These are phyloP conservation scores for Apteryx mantelli DNA, from an alignment of 2,113 vertebrate species.

Conservation along the genomic window DNA sequence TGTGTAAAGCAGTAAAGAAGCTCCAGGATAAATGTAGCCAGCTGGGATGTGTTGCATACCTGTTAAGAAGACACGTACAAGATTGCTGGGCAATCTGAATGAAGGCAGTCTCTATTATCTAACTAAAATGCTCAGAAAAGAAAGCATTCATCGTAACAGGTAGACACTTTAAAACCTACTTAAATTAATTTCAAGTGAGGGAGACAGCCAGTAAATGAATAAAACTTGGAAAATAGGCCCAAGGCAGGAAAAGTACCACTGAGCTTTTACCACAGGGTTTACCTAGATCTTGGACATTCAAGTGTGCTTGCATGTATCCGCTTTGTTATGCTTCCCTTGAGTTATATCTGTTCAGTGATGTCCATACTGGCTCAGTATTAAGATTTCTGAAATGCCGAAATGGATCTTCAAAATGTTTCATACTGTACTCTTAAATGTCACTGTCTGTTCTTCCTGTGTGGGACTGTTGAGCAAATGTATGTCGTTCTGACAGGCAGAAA, in stretches of 20 bases:
- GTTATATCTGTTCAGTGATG: not conserved
- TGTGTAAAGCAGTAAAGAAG: slow-evolving; percentile 44
- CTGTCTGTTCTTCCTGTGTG: not conserved
- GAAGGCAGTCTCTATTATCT: not conserved
- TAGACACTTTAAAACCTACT: not conserved
- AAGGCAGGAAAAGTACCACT: not conserved
- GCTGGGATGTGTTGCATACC: slow-evolving; percentile 43
- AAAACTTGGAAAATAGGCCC: not conserved
- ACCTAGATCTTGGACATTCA: not conserved
- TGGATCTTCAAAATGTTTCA: not conserved
- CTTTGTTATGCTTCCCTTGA: not conserved
- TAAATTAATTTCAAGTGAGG: not conserved
- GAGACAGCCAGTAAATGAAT: not conserved
- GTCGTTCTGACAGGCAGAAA: not conserved
- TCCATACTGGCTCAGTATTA: not conserved
- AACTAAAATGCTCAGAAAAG: not conserved
- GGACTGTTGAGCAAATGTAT: not conserved
- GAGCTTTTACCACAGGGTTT: not conserved
- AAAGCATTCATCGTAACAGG: not conserved
- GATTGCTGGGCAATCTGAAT: not conserved
- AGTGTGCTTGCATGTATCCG: not conserved
- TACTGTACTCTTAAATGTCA: not conserved
- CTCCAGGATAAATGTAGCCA: slow-evolving; percentile 11
- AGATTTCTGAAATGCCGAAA: not conserved
- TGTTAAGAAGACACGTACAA: slow-evolving; percentile 14